These are phyloP conservation scores for Radopholus similis DNA, from an alignment of 1,140 invertebrate genomes.

Conservation along the genomic window DNA sequence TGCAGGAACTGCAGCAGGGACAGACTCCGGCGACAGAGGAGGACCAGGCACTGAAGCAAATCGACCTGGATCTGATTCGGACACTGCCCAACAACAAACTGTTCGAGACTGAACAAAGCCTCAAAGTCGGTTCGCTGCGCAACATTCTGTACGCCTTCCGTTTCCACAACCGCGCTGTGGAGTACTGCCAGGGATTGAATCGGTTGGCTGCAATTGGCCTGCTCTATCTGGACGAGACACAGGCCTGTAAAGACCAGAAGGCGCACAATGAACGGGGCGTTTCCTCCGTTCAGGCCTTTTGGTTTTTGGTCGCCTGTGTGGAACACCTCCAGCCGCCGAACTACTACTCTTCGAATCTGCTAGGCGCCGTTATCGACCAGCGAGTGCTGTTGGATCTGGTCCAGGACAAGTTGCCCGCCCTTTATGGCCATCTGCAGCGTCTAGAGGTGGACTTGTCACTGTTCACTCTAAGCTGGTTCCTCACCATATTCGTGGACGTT, in stretches of 20 bases:
- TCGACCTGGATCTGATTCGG: constrained; percentile 38
- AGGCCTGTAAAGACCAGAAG: constrained; percentile 62
- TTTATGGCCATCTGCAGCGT: constrained; percentile 63
- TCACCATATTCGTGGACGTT: constrained; percentile 67
- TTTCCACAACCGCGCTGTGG: constrained; percentile 43
- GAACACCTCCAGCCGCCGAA: constrained; percentile 65
- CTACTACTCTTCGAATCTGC: constrained; percentile 64
- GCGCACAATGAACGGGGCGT: no score
- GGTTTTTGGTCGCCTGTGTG: constrained; percentile 66
- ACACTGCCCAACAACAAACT: constrained; percentile 43
- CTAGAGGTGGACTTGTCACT: constrained; percentile 65
- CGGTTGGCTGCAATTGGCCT: constrained; percentile 66
- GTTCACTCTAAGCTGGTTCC: constrained; percentile 67
- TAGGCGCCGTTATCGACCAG: constrained; percentile 67
- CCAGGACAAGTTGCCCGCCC: constrained; percentile 64
- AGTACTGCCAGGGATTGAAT: constrained; percentile 64
- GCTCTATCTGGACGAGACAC: constrained; percentile 66
- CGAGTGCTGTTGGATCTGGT: constrained; percentile 65
- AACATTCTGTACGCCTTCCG: constrained; percentile 40
- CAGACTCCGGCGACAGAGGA: neutral
- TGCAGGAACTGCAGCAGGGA: constrained; percentile 22
- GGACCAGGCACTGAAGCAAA: constrained; percentile 53
- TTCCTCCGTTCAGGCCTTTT: constrained; percentile 63
- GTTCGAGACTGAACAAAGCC: constrained; percentile 28
- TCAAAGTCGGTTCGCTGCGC: constrained; percentile 21